Evolutionary conservation across 2,888 invertebrate species (phyloP), one percentile per base, ranked within the genome.

Genomic region (Cremastinae sp.): DNA sequence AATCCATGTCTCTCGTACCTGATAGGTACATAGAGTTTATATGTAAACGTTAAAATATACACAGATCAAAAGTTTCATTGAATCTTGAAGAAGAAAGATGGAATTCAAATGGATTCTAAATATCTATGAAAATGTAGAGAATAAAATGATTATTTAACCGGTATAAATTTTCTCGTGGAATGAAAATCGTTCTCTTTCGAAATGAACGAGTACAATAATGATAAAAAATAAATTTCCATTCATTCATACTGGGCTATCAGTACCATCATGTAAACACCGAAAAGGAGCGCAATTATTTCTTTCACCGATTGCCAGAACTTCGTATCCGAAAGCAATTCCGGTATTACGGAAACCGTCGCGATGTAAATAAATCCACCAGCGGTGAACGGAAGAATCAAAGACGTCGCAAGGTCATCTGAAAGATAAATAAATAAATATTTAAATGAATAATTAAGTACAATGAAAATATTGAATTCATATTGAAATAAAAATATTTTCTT

Each of bases 331-430:
- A 99, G 91, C 55, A 99, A 92, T 90, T 99, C 99, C 7, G 99
- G 99, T 87, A 99, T 96, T 18, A 99, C 98, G 78, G 98, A 98
- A 0, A 99, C 99, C 14, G 99, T 97, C 16, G 99, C 99, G 84
- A 99, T 99, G 90, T 99, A 99, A 89, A 99, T 99, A 89, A 99
- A 99, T n/a, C 99, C 98, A 79, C 97, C 98, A 49, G 98, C 98
- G 20, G 98, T 99, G 84, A 99, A 99, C 10, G 99, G 99, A 70
- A 99, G 91, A 65, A 99, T 96, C 93, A 98, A 97, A 4, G 94
- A 93, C 8, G 95, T 94, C 0, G 96, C 95, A 76, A 95, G 90
- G 61, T 91, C 91, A 72, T 94, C 94, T 87, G 92, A 91, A 83
- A 91, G 66, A 43, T 41, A 2, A 56, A 49, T 51, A 65, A 47